Conservation (phyloP, 2,888 invertebrate species). For the Drosophila stalkeri region DNA sequence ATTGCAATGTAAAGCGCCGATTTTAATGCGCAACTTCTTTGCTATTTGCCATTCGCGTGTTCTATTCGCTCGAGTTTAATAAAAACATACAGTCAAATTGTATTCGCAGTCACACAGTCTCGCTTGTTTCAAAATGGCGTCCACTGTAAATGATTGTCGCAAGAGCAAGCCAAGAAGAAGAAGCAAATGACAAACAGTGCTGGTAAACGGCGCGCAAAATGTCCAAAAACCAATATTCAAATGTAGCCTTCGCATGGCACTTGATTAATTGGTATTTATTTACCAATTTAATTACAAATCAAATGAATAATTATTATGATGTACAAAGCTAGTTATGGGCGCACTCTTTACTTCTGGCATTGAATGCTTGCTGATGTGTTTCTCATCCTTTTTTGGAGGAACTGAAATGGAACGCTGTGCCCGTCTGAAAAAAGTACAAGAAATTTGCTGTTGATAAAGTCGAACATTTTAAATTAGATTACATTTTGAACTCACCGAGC, state of each 20-base stretch:
- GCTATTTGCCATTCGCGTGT: constrained; percentile 59
- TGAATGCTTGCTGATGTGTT: not conserved
- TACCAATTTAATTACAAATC: constrained; percentile 35
- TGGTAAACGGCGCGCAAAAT: constrained; percentile 22
- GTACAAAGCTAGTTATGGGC: constrained; percentile 43
- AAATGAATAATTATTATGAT: constrained; percentile 51
- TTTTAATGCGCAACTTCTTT: constrained; percentile 66
- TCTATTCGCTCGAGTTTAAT: constrained; percentile 18
- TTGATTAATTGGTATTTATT: not conserved
- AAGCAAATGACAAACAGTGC: constrained; percentile 47
- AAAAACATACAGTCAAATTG: constrained; percentile 26
- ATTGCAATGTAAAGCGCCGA: constrained; percentile 41
- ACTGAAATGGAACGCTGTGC: not conserved
- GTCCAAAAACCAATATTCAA: constrained; percentile 2
- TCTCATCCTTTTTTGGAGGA: not conserved
- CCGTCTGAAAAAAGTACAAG: not conserved
- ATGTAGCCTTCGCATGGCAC: not conserved
- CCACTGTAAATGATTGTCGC: constrained; percentile 5
- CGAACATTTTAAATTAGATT: not conserved
- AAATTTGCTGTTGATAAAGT: not conserved
- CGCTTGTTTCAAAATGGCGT: constrained; percentile 57
- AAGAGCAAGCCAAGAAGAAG: constrained; percentile 43
- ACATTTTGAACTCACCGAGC: constrained; percentile 22
- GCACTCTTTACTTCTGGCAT: not conserved
- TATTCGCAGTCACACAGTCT: constrained; percentile 48